These are phyloP conservation scores for Burhinus bistriatus DNA, from an alignment of 2,113 vertebrate species.

Conservation along the genomic window DNA sequence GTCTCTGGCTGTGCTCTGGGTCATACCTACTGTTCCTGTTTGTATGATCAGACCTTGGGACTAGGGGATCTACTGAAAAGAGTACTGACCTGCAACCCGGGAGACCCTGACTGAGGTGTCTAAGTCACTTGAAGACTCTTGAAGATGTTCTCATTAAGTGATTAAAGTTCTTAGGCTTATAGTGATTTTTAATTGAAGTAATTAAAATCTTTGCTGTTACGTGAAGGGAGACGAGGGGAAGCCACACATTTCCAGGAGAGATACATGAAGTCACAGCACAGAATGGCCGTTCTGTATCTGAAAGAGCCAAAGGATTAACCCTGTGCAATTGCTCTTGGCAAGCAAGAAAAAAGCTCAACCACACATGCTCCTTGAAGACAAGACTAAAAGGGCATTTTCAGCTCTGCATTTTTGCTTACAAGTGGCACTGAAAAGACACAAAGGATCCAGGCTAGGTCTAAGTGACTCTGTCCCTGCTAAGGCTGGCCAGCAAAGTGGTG, in stretches of 20 bases:
- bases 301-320: background rate
- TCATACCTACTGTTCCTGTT: background rate
- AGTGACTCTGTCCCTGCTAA: background rate
- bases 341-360: background rate
- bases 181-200: background rate
- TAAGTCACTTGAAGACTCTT: background rate
- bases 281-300: background rate
- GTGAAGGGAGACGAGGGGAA: background rate
- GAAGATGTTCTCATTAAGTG: background rate
- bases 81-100: background rate
- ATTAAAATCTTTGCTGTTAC: background rate
- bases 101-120: background rate
- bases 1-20: background rate
- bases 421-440: background rate
- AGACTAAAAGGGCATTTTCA: background rate
- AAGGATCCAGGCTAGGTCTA: background rate
- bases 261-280: background rate
- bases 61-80: background rate
- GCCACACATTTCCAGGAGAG: background rate
- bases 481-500: background rate
- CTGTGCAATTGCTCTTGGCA: accelerated
- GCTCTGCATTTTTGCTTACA: background rate
- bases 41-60: background rate
- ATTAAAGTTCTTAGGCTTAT: background rate
- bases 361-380: background rate